Evolutionary conservation across 2,113 vertebrate species (phyloP), one percentile per base, ranked within the genome.

Genomic region (Emydocephalus ijimae): DNA sequence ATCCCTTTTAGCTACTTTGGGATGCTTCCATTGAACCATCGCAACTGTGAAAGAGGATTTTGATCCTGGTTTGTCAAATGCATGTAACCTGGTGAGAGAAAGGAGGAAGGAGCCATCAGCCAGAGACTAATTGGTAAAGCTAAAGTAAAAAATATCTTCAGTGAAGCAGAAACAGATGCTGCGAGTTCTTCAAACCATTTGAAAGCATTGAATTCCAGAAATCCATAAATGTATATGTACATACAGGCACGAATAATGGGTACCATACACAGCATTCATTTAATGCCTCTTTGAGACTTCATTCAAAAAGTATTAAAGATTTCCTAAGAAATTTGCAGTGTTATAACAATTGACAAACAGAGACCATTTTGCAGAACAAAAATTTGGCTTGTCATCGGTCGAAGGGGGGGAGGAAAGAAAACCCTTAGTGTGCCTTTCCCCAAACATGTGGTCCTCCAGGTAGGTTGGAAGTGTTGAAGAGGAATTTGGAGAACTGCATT

Each of bases 331-430:
- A 56, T 24, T 14, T 8, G 55, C 56, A 91, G 23, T 48, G 26
- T 10, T 26, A 10, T 50, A 85, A 57, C 26, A 20, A 2, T 26
- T 64, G 50, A 20, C n/a, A 15, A 90, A 34, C 8, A 26, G n/a
- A 57, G 23, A 14, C 5, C 29, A 52, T 29, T 90, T 45, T 6
- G 57, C 15, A 8, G 18, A 20, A 81, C 69, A 20, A 20, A 81
- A 4, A 34, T 57, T 26, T 55, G 48, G 26, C 50, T 34, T 81
- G 21, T 24, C 7, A 43, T 86, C 11, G 3, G 45, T 59, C 0
- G 3, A 81, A 39, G 8, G 34, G 2, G 23, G 26, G 1, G 4
- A 2, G 20, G 1, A 14, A 50, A 50, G 1, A 5, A 4, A 4
- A 20, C 34, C 15, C 48, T 50, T 81, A 81, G 18, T 39, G 7